These are phyloP conservation scores for Anhinga rufa DNA, from an alignment of 2,113 vertebrate genomes.

Conservation along the genomic window DNA sequence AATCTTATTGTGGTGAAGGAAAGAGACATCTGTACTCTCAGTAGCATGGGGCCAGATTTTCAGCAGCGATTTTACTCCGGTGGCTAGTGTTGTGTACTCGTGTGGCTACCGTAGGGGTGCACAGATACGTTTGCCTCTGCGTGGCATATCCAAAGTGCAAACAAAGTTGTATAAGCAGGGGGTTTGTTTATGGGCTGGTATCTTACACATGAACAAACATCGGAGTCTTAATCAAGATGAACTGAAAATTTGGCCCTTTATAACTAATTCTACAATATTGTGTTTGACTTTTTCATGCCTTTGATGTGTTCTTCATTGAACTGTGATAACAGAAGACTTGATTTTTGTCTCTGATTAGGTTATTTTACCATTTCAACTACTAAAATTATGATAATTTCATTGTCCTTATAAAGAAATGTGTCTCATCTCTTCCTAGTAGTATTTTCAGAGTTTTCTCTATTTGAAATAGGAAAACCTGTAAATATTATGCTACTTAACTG, in stretches of 20 bases:
- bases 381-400: background rate
- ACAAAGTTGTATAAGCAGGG: background rate
- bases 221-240: background rate
- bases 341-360: background rate
- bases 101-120: background rate
- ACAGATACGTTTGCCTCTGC: background rate
- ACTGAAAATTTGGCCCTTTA: conserved; percentile 29
- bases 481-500: background rate
- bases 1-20: background rate
- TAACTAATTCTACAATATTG: background rate
- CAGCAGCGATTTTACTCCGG: background rate
- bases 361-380: background rate
- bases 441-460: background rate
- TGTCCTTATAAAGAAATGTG: background rate
- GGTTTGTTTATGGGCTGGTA: background rate
- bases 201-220: background rate
- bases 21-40: background rate
- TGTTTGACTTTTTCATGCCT: background rate
- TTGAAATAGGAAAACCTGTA: background rate
- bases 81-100: background rate
- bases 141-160: background rate
- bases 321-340: background rate
- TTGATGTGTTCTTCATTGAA: background rate
- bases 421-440: background rate
- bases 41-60: conserved; percentile 9